These are phyloP conservation scores for Sceliomorpha sp. DNA, from an alignment of 2,888 invertebrate genomes.

Conservation along the genomic window DNA sequence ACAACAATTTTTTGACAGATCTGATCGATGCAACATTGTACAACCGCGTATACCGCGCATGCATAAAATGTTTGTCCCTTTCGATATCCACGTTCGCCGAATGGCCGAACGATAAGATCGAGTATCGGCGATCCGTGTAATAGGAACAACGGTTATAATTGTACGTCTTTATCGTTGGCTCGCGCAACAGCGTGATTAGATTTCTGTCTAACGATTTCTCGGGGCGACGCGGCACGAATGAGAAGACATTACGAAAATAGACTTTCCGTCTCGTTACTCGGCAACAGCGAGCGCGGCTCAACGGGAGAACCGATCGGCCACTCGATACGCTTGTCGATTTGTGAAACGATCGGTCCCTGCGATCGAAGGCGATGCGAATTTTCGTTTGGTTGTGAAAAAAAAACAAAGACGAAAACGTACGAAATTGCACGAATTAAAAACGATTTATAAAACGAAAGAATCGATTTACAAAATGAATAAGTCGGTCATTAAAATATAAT, in stretches of 20 bases:
- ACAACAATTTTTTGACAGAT: no score
- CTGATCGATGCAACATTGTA: no score
- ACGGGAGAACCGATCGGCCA: constrained; percentile 34
- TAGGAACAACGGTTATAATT: constrained; percentile 50
- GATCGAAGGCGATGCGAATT: no score
- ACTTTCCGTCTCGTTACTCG: constrained; percentile 45
- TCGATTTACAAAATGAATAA: no score
- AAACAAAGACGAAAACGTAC: no score
- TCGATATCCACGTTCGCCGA: constrained; percentile 5
- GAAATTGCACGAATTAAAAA: no score
- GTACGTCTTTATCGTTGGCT: constrained; percentile 56
- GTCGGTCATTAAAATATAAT: no score
- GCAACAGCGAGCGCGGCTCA: constrained; percentile 29
- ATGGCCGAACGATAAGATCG: constrained; percentile 43
- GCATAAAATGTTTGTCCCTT: constrained; percentile 14
- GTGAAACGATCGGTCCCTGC: constrained; percentile 43
- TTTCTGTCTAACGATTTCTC: constrained; percentile 52
- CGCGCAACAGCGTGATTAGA: constrained; percentile 51
- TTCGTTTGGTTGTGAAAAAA: no score
- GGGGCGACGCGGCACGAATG: constrained; percentile 50
- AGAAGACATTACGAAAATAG: constrained; percentile 56
- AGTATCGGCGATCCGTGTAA: constrained; percentile 39
- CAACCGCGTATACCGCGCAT: constrained; percentile 6
- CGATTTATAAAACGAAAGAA: no score
- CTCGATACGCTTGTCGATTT: constrained; percentile 54